Conservation (phyloP, 2,113 vertebrate genomes). For the Diphyllodes magnificus region DNA sequence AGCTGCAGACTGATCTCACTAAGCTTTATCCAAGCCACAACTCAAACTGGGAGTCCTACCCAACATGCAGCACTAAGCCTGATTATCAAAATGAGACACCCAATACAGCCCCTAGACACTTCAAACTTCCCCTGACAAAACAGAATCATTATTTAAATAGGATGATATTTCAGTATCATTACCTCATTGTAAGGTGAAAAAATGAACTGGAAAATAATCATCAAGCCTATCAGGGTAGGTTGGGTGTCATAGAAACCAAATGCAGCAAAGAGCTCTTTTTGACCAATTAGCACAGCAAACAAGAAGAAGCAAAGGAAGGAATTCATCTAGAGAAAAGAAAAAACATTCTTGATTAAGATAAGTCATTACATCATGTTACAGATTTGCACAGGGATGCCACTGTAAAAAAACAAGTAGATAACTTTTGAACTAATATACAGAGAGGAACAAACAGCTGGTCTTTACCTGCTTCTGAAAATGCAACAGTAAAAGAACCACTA, state of each 20-base stretch:
- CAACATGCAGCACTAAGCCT: not conserved
- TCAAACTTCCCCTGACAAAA: not conserved
- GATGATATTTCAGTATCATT: not conserved
- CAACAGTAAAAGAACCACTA: not conserved
- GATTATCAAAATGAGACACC: not conserved
- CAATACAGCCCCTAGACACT: not conserved
- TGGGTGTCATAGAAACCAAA: conserved; percentile 93
- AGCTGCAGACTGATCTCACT: not conserved
- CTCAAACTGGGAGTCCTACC: not conserved
- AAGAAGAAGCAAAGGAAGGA: conserved; percentile 97
- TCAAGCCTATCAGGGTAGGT: conserved; percentile 93
- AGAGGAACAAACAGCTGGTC: not conserved
- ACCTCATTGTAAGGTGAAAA: conserved; percentile 99
- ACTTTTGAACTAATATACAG: not conserved
- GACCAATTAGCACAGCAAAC: conserved; percentile 93
- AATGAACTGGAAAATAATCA: conserved; percentile 99
- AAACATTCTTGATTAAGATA: not conserved
- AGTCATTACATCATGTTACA: not conserved
- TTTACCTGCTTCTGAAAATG: not conserved
- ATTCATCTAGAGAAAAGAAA: conserved; percentile 83
- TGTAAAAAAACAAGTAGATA: not conserved
- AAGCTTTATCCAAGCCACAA: not conserved
- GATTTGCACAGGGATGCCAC: not conserved
- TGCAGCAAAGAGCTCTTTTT: conserved; percentile 90
- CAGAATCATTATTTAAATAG: not conserved